Evolutionary conservation across 1,140 invertebrate genomes (phyloP).

Genomic region (Fopius arisanus): DNA sequence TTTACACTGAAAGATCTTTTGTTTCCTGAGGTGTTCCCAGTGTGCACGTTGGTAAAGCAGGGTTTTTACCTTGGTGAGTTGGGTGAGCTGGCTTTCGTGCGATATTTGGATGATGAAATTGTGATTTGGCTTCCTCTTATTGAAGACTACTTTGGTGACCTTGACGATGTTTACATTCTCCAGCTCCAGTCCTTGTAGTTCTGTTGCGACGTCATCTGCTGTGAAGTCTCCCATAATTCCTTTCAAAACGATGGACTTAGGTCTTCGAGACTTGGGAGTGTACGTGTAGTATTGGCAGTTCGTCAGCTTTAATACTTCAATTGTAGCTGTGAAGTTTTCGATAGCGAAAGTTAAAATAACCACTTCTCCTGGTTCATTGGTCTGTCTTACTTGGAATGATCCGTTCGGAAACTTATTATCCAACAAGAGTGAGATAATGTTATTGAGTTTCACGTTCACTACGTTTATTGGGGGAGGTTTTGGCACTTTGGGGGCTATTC

Average conservation of each 20-base stretch:
- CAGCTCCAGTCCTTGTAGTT: background rate
- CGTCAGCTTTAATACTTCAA: background rate
- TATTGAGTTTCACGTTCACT: background rate
- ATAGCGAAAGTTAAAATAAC: background rate
- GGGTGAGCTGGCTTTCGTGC: background rate
- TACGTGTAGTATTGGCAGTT: background rate
- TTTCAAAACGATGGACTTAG: background rate
- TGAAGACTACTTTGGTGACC: background rate
- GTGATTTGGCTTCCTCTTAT: background rate
- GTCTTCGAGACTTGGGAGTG: background rate
- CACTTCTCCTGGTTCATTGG: background rate
- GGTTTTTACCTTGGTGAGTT: slow-evolving; percentile 4
- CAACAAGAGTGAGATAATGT: background rate
- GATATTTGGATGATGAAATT: slow-evolving; percentile 11
- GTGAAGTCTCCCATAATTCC: background rate
- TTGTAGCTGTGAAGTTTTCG: background rate
- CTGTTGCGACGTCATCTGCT: background rate
- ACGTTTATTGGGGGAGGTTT: background rate
- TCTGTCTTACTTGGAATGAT: background rate
- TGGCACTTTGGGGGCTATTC: background rate
- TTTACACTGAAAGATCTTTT: slow-evolving; percentile 16
- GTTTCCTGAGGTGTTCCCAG: slow-evolving; percentile 6
- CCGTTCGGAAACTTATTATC: background rate
- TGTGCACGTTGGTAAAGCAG: background rate
- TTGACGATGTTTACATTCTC: background rate